Percentiles rank a stretch among this genome's conserved stretches.
Conservation (phyloP, 2,888 invertebrate genomes). For the Orchestes rusci region DNA sequence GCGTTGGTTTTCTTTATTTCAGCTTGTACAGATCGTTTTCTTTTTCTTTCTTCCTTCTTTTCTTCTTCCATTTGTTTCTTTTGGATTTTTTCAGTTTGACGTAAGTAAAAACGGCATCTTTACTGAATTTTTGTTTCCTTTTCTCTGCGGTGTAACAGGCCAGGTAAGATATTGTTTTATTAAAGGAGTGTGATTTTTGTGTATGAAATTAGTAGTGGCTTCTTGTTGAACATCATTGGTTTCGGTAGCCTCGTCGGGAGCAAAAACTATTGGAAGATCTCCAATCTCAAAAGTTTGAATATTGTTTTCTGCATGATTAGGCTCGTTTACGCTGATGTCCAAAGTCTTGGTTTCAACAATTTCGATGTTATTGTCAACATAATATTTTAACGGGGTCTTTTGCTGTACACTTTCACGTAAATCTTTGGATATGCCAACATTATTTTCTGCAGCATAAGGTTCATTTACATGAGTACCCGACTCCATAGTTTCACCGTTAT, state of each 20-base stretch:
- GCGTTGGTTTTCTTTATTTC: no score
- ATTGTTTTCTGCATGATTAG: slow-evolving; percentile 4
- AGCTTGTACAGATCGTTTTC: no score
- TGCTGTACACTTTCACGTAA: no score
- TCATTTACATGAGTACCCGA: background rate
- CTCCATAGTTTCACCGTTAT: no score
- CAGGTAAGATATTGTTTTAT: slow-evolving; percentile 9
- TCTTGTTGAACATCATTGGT: slow-evolving; percentile 5
- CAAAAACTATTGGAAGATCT: slow-evolving; percentile 12
- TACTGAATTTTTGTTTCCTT: no score
- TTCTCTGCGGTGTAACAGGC: slow-evolving; percentile 5
- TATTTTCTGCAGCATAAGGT: background rate
- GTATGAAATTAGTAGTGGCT: slow-evolving; percentile 1
- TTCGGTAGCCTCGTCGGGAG: background rate
- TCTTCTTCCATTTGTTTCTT: no score
- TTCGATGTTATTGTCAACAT: slow-evolving; percentile 3
- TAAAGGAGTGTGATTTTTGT: slow-evolving; percentile 5
- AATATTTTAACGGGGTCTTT: slow-evolving; percentile 1
- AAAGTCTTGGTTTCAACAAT: no score
- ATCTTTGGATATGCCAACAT: background rate
- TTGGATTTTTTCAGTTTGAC: no score
- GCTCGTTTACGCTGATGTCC: background rate
- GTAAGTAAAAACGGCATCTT: no score
- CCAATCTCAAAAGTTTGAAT: slow-evolving; percentile 12
- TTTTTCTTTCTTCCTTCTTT: no score